Conservation (phyloP, 2,113 vertebrate species). For the Physeter macrocephalus region DNA sequence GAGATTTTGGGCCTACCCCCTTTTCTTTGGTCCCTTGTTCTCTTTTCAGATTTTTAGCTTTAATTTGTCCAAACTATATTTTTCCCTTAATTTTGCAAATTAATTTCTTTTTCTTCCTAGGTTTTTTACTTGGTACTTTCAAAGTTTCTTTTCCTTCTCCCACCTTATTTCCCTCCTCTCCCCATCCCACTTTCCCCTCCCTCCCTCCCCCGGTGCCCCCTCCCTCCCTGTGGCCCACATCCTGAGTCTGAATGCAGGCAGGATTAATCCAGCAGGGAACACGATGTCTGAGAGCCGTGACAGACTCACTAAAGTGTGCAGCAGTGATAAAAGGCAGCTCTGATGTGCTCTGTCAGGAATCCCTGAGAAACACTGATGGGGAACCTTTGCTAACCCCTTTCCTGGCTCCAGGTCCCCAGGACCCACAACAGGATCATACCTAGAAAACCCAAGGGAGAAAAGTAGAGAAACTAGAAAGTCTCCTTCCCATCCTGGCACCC, state of each 20-base stretch:
- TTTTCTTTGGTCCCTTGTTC: neutral
- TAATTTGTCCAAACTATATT: neutral
- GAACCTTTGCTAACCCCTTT: slow-evolving; percentile 73
- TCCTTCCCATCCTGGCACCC: neutral
- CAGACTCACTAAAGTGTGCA: slow-evolving; percentile 90
- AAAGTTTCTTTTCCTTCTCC: neutral
- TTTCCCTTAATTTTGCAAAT: neutral
- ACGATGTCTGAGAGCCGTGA: slow-evolving; percentile 87
- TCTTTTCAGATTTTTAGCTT: neutral
- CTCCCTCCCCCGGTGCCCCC: neutral
- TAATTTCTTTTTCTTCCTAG: neutral
- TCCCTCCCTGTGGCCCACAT: slow-evolving; percentile 64
- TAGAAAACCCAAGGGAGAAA: neutral
- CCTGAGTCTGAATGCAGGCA: slow-evolving; percentile 78
- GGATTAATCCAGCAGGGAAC: slow-evolving; percentile 88
- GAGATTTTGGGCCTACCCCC: neutral
- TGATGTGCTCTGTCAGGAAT: slow-evolving; percentile 78
- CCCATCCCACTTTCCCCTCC: rapidly evolving
- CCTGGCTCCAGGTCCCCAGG: slow-evolving; percentile 54
- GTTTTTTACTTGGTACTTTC: neutral
- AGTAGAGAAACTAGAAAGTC: neutral
- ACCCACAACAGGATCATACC: slow-evolving; percentile 31
- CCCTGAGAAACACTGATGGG: slow-evolving; percentile 70
- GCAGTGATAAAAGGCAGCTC: slow-evolving; percentile 86
- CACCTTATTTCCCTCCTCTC: neutral